These are phyloP conservation scores for Xanthorhoe designata DNA, from an alignment of 2,888 invertebrate genomes.

Conservation along the genomic window DNA sequence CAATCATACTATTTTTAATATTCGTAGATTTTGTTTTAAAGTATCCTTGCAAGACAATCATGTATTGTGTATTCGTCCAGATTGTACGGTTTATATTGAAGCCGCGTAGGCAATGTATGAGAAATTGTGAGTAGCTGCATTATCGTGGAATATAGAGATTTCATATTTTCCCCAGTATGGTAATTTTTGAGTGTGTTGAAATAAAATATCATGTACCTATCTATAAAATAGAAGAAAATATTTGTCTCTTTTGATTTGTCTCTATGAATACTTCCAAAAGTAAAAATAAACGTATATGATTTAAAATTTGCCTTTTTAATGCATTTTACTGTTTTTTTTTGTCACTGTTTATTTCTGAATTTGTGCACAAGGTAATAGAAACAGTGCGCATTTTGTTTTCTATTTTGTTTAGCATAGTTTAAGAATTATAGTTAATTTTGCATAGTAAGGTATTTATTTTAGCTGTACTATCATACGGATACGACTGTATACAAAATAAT, in stretches of 20 bases:
- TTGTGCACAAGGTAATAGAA: conserved; percentile 46
- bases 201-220: conserved; percentile 43
- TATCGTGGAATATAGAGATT: conserved; percentile 48
- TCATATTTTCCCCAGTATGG: conserved; percentile 44
- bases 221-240: conserved; percentile 50
- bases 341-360: conserved; percentile 50
- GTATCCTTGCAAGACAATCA: conserved; percentile 67
- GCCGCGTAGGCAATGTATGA: conserved; percentile 51
- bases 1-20: conserved; percentile 82
- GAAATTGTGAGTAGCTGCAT: conserved; percentile 60
- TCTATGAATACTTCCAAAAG: conserved; percentile 60
- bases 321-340: conserved; percentile 71
- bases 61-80: conserved; percentile 71
- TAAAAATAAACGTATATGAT: conserved; percentile 71
- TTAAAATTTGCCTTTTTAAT: conserved; percentile 77
- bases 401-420: conserved; percentile 65
- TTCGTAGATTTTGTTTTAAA: conserved; percentile 69
- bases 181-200: conserved; percentile 50
- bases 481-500: conserved; percentile 78
- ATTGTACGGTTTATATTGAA: conserved; percentile 61
- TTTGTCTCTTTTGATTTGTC: conserved; percentile 52
- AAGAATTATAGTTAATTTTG: conserved; percentile 78
- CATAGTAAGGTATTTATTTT: conserved; percentile 85
- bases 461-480: conserved; percentile 82
- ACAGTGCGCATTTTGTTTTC: conserved; percentile 76